Percentiles rank a stretch among this genome's conserved stretches.
phyloP scores from a whole-genome alignment of 2,113 vertebrate genomes.

The Dendrocopos noguchii region DNA sequence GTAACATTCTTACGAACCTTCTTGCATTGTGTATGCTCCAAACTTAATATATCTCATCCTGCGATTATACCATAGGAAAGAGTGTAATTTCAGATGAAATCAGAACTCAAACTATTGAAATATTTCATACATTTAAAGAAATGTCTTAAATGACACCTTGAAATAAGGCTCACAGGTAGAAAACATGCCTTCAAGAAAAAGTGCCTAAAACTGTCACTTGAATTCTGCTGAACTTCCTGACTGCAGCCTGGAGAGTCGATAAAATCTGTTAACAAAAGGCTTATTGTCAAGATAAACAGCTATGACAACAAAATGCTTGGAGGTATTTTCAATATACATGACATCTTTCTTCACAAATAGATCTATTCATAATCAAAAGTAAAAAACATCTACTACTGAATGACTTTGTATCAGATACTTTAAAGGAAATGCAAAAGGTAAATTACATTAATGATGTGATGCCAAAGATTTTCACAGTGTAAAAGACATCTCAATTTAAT shows the following conservation, averaged over 20 bases:
- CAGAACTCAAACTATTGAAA: not conserved
- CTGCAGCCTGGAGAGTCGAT: not conserved
- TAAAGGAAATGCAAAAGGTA: not conserved
- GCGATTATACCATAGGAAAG: not conserved
- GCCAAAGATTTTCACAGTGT: not conserved
- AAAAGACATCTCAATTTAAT: not conserved
- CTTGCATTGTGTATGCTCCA: rapidly evolving
- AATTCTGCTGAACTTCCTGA: conserved; percentile 21
- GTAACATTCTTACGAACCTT: not conserved
- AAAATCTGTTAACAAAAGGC: not conserved
- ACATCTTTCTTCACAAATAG: not conserved
- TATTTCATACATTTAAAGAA: not conserved
- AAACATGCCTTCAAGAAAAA: not conserved
- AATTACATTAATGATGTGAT: not conserved
- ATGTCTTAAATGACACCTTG: not conserved
- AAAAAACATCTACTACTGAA: not conserved
- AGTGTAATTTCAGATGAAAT: not conserved
- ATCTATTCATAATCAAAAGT: not conserved
- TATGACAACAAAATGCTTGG: conserved; percentile 3
- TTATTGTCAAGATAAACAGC: not conserved
- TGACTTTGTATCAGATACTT: not conserved
- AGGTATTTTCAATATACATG: conserved; percentile 4
- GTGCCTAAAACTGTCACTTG: not conserved
- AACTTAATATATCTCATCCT: not conserved
- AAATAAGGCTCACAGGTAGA: not conserved